These are phyloP conservation scores for Resseliella maxima DNA, from an alignment of 2,888 invertebrate species.

Conservation along the genomic window DNA sequence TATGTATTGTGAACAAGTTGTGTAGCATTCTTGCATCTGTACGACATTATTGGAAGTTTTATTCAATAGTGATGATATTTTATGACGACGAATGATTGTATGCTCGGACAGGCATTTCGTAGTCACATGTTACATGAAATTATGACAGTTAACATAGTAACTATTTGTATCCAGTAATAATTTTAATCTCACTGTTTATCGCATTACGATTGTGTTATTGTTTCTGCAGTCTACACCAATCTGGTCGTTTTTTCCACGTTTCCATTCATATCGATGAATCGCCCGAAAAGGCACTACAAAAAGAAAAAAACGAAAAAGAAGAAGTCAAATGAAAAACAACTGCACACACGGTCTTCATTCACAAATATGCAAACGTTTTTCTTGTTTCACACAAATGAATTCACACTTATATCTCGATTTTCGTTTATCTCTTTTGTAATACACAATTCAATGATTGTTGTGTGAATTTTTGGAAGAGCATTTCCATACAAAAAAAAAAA, in stretches of 20 bases:
- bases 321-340: not conserved
- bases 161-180: constrained; percentile 31
- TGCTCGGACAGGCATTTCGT: not conserved
- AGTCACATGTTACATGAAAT: constrained; percentile 49
- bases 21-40: not conserved
- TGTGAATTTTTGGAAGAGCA: constrained; percentile 18
- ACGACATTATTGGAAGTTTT: not conserved
- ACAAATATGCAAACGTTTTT: not conserved
- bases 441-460: not conserved
- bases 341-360: not conserved
- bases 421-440: not conserved
- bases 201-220: constrained; percentile 12
- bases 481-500: not conserved
- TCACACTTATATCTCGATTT: not conserved
- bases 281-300: not conserved
- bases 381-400: not conserved
- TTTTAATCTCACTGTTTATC: constrained; percentile 33
- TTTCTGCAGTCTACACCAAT: not conserved
- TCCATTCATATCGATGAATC: constrained; percentile 6
- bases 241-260: not conserved
- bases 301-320: not conserved
- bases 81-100: not conserved
- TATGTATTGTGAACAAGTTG: not conserved
- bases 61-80: not conserved
- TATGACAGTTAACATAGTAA: constrained; percentile 47